phyloP scores from a whole-genome alignment of 2,888 invertebrate genomes.

The Drosophila imparisetae region DNA sequence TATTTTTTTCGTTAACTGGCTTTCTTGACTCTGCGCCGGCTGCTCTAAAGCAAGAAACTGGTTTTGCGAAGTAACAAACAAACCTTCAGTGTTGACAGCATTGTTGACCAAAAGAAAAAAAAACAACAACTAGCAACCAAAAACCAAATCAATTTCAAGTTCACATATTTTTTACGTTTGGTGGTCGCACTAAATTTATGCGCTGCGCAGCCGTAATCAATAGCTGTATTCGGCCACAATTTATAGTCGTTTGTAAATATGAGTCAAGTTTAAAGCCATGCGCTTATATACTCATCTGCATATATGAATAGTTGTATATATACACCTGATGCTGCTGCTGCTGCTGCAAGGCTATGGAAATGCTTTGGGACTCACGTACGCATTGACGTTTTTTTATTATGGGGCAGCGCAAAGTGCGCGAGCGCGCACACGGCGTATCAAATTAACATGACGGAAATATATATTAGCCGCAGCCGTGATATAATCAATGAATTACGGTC shows the following conservation, averaged over 20 bases:
- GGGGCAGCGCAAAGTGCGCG: conserved; percentile 33
- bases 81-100: conserved; percentile 63
- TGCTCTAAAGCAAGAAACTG: conserved; percentile 55
- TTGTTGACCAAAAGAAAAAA: conserved; percentile 29
- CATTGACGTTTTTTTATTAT: conserved; percentile 42
- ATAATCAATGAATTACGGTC: conserved; percentile 60
- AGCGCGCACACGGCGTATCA: conserved; percentile 19
- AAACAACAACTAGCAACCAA: conserved; percentile 50
- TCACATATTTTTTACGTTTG: conserved; percentile 52
- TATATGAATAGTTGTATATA: conserved; percentile 6
- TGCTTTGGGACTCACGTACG: conserved; percentile 56
- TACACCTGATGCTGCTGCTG: conserved; percentile 13
- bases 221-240: conserved; percentile 29
- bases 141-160: conserved; percentile 76
- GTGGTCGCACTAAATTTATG: conserved; percentile 55
- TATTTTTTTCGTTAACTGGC: conserved; percentile 11
- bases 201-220: conserved; percentile 51
- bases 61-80: conserved; percentile 72
- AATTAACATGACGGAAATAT: conserved; percentile 76
- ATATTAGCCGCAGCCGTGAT: conserved; percentile 69
- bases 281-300: conserved; percentile 21
- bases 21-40: conserved; percentile 30
- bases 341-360: conserved; percentile 46
- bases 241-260: conserved; percentile 30
- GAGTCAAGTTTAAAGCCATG: conserved; percentile 51